A percentile compares a stretch with the other conserved stretches of the same genome.
Evolutionary conservation across 2,888 invertebrate genomes (phyloP).

Genomic region (Globia sparganii): DNA sequence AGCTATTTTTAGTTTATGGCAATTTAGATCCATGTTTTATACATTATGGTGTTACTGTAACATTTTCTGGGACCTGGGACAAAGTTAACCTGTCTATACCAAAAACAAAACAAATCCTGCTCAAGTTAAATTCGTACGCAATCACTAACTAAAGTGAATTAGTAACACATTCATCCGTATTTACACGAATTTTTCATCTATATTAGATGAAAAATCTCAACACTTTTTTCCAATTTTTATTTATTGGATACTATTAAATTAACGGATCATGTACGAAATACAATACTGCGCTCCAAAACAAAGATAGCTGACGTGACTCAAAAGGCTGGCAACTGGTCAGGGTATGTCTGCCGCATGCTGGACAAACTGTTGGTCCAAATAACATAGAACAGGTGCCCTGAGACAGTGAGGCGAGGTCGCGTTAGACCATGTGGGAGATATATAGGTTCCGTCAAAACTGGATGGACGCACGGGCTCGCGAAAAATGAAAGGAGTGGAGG

Average conservation of each 20-base stretch:
- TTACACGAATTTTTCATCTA: not conserved
- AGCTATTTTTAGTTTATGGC: conserved; percentile 72
- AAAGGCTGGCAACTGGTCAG: too few species aligned
- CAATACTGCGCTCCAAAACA: not conserved
- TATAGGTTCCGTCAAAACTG: not conserved
- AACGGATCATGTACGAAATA: not conserved
- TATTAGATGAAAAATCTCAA: too few species aligned
- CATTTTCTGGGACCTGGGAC: conserved; percentile 16
- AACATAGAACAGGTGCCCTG: not conserved
- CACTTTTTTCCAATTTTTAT: not conserved
- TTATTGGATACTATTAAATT: not conserved
- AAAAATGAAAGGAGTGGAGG: not conserved
- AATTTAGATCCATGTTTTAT: conserved; percentile 43
- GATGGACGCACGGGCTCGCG: not conserved
- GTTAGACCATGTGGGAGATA: not conserved
- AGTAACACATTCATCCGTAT: not conserved
- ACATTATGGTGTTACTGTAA: conserved; percentile 15
- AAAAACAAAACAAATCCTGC: not conserved
- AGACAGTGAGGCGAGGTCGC: too few species aligned
- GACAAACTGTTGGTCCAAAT: too few species aligned
- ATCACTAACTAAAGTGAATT: not conserved
- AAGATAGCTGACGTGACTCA: not conserved
- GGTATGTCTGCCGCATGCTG: too few species aligned
- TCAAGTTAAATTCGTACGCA: not conserved
- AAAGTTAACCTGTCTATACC: not conserved